Percentiles rank a stretch among this genome's conserved stretches.
These are phyloP conservation scores for Cercopithecus neglectus DNA, from an alignment of 2,797 vertebrate genomes.

Conservation along the genomic window DNA sequence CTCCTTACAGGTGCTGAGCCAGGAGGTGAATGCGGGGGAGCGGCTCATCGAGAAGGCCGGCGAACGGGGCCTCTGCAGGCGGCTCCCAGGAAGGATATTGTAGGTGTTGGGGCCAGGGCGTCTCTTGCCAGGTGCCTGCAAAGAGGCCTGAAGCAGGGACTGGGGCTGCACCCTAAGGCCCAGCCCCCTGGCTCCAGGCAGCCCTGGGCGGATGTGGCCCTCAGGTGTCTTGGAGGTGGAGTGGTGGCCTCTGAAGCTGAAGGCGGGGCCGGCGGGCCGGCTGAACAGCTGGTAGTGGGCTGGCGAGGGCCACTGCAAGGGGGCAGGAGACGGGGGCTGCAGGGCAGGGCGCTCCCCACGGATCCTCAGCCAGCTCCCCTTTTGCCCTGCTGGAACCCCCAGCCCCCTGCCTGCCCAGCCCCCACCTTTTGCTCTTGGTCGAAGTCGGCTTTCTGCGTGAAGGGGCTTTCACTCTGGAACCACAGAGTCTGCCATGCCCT, in stretches of 20 bases:
- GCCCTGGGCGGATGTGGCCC: not conserved
- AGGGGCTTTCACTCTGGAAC: slow-evolving; percentile 48
- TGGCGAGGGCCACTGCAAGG: slow-evolving; percentile 25
- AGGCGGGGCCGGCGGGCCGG: rapidly evolving
- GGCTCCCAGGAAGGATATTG: not conserved
- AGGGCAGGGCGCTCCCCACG: not conserved
- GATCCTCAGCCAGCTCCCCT: not conserved
- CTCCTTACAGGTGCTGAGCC: slow-evolving; percentile 54
- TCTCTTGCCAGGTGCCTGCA: not conserved
- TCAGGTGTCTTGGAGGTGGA: not conserved
- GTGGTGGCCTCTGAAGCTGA: not conserved
- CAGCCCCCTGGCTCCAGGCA: not conserved
- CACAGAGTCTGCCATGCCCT: slow-evolving; percentile 26
- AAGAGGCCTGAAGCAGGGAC: not conserved
- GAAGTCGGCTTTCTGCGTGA: slow-evolving; percentile 35
- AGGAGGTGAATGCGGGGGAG: not conserved
- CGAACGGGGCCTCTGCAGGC: not conserved
- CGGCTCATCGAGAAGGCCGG: slow-evolving; percentile 67
- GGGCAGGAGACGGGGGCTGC: rapidly evolving
- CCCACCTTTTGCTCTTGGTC: not conserved
- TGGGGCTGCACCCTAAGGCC: rapidly evolving
- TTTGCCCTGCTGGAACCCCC: rapidly evolving
- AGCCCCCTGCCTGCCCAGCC: not conserved
- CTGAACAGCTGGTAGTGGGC: not conserved
- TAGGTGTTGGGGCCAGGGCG: slow-evolving; percentile 45